These are phyloP conservation scores for Lepidurus packardi DNA, from an alignment of 1,140 invertebrate genomes.

Conservation along the genomic window DNA sequence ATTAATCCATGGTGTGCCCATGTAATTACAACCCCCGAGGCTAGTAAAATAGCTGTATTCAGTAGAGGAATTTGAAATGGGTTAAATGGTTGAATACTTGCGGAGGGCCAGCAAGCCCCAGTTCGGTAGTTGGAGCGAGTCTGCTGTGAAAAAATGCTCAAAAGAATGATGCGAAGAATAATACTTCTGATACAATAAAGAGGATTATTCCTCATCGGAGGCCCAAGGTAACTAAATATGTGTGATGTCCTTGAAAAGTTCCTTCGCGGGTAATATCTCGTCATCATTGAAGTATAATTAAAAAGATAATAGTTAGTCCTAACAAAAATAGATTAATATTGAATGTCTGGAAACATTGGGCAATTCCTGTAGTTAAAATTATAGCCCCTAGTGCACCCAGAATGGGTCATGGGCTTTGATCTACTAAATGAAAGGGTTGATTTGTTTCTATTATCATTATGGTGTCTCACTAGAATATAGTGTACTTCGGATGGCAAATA, in stretches of 20 bases:
- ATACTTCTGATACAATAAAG: conserved; percentile 59
- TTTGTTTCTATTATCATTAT: conserved; percentile 36
- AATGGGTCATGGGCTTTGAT: conserved; percentile 52
- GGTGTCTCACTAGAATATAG: conserved; percentile 51
- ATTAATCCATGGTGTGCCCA: conserved; percentile 53
- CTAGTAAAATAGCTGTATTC: conserved; percentile 56
- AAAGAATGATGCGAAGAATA: conserved; percentile 59
- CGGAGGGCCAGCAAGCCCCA: conserved; percentile 55
- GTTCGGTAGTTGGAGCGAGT: conserved; percentile 54
- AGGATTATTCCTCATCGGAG: conserved; percentile 55
- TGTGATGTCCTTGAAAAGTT: conserved; percentile 49
- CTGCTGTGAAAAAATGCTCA: conserved; percentile 60
- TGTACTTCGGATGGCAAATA: conserved; percentile 50
- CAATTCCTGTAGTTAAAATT: conserved; percentile 45
- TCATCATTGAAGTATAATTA: conserved; percentile 57
- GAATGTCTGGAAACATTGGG: conserved; percentile 50
- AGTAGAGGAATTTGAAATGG: conserved; percentile 56
- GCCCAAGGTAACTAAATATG: conserved; percentile 45
- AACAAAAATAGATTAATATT: conserved; percentile 46
- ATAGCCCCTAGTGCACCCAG: conserved; percentile 46
- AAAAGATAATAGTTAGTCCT: conserved; percentile 45
- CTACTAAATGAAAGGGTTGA: conserved; percentile 39
- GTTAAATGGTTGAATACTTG: conserved; percentile 55
- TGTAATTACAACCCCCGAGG: conserved; percentile 52
- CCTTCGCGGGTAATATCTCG: conserved; percentile 47